Base-by-base conservation (phyloP, 2,797 vertebrate species). In the Crocidura indochinensis region DNA sequence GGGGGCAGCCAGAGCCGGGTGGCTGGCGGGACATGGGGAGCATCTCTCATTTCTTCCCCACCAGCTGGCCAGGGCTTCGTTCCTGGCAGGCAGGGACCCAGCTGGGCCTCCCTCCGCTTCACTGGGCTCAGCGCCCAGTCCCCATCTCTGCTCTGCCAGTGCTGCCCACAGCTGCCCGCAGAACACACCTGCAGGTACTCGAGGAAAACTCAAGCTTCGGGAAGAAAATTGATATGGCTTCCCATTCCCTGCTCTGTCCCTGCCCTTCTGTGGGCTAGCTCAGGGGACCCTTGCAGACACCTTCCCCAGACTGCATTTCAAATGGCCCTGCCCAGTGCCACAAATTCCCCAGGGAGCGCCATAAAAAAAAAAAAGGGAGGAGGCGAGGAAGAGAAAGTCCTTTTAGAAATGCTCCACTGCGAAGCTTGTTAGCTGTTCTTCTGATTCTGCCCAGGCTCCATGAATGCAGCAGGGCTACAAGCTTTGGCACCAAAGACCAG, bases 401-500 rank as follows among this genome's bases (percentile, higher is more conserved):
- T 86, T 47, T 62, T 14, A 82, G 93, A 69, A 77, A 53, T 82
- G 82, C 85, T 94, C 49, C 72, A 83, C 94, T 27, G 89, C 75
- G 31, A 77, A 77, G 94, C 76, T 76, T 90, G 77, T 94, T 83
- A 82, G 83, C 84, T 76, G 47, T 88, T 87, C 56, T 83, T 94
- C 78, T 88, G 67, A 46, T 74, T 86, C 75, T 20, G 56, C 91
- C 93, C n/a, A 87, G 77, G 67, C 31, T 78, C 60, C 53, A 27
- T 94, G 93, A 94, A 91, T 92, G 88, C 64, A 49, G 73, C 38
- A 38, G 29, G 69, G 85, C 93, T 73, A 81, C 73, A 64, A 89
- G 51, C 83, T 82, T 94, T 87, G 84, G 91, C 90, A 91, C 91
- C 80, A 71, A 64, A 69, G 93, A 87, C 38, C 93, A 95, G 92